These are phyloP conservation scores for Nycteola revayana DNA, from an alignment of 2,888 invertebrate species.

Conservation along the genomic window DNA sequence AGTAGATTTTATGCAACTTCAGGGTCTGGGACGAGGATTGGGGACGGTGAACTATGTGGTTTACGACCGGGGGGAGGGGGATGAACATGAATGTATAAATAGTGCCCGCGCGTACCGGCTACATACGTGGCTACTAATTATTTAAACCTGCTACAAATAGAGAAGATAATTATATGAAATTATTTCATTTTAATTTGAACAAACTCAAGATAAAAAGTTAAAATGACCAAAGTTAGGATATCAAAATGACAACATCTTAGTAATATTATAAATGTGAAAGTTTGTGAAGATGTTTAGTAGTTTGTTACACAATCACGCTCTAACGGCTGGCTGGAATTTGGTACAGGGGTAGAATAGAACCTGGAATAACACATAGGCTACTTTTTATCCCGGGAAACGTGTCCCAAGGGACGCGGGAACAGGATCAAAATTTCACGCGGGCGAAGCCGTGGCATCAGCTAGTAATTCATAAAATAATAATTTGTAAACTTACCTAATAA, in stretches of 20 bases:
- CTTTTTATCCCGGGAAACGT: constrained; percentile 1
- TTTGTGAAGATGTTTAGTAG: constrained; percentile 1
- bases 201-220: constrained; percentile 1
- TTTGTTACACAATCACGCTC: constrained; percentile 1
- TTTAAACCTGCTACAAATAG: constrained; percentile 1
- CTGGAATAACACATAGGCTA: constrained; percentile 1
- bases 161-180: constrained; percentile 1
- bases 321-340: constrained; percentile 1
- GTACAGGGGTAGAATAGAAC: constrained; percentile 1
- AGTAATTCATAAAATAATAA: constrained; percentile 2
- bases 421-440: constrained; percentile 1
- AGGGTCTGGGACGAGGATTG: constrained; percentile 2
- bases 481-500: constrained; percentile 3
- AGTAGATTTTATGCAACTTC: constrained; percentile 4
- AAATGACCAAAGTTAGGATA: constrained; percentile 2
- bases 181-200: constrained; percentile 2
- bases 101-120: constrained; percentile 1
- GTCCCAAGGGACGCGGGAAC: constrained; percentile 1
- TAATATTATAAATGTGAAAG: constrained; percentile 1
- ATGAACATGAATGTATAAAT: constrained; percentile 1
- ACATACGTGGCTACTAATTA: constrained; percentile 1
- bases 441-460: constrained; percentile 1
- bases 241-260: constrained; percentile 1
- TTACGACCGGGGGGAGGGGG: constrained; percentile 1
- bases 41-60: constrained; percentile 1